Percentiles rank a stretch among this genome's conserved stretches.
phyloP scores from a whole-genome alignment of 2,113 vertebrate species.

The Oryzias curvinotus region DNA sequence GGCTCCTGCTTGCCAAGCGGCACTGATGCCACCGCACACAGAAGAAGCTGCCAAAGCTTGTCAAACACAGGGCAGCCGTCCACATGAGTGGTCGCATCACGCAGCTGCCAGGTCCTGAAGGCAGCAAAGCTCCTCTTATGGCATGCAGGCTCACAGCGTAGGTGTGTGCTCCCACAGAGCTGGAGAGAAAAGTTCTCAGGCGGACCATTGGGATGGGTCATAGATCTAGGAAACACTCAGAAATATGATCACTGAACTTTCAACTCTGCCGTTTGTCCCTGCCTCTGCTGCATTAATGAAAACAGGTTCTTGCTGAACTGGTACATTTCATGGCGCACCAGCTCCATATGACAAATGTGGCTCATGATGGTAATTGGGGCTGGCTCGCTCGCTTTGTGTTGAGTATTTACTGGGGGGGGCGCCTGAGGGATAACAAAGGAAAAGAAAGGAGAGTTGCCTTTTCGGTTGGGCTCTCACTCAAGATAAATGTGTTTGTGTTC shows the following conservation, averaged over 20 bases:
- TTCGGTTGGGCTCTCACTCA: conserved; percentile 16
- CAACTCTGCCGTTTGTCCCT: conserved; percentile 25
- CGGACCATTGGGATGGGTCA: neutral
- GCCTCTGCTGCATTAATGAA: conserved; percentile 40
- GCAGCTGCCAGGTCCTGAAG: conserved; percentile 28
- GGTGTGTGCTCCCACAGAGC: neutral
- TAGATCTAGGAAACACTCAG: conserved; percentile 14
- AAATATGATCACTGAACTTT: conserved; percentile 29
- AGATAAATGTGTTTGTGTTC: conserved; percentile 17
- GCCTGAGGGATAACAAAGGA: conserved; percentile 40
- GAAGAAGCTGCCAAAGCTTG: conserved; percentile 52
- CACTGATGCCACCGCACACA: conserved; percentile 17
- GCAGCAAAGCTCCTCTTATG: conserved; percentile 6
- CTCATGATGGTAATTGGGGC: conserved; percentile 55
- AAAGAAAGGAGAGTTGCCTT: conserved; percentile 28
- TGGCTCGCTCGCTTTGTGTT: conserved; percentile 41
- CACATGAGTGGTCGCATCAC: conserved; percentile 24
- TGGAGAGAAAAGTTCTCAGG: conserved; percentile 1
- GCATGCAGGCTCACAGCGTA: conserved; percentile 2
- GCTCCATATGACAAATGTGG: conserved; percentile 63
- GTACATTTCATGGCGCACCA: conserved; percentile 32
- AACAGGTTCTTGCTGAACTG: conserved; percentile 45
- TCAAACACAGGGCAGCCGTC: conserved; percentile 52
- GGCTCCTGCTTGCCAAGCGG: conserved; percentile 43
- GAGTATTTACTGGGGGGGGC: conserved; percentile 52